Conservation (phyloP, 2,797 vertebrate species). For the Macropus fuliginosus region DNA sequence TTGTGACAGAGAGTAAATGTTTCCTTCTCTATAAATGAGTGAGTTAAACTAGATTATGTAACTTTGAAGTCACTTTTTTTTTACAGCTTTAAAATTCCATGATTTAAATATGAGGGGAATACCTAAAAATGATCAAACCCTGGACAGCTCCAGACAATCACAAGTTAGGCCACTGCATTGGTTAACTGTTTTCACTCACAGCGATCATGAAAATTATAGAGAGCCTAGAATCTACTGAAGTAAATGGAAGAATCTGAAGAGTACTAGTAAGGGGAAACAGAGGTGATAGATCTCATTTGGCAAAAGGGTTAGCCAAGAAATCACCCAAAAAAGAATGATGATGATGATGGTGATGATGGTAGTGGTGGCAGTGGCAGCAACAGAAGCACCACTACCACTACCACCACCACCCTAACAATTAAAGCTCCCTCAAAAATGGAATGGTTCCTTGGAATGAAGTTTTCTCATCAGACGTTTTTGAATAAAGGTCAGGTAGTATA, state of each 20-base stretch:
- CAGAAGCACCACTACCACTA: no score
- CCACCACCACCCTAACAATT: neutral
- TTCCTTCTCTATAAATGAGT: neutral
- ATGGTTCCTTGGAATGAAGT: neutral
- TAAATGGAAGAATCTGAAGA: neutral
- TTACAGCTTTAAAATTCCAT: neutral
- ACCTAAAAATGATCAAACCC: neutral
- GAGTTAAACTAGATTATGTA: neutral
- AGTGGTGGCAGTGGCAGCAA: no score
- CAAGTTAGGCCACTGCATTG: neutral
- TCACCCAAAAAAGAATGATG: neutral
- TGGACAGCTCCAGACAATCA: neutral
- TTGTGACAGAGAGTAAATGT: neutral
- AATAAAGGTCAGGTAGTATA: neutral
- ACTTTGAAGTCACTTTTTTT: neutral
- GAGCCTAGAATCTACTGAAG: neutral
- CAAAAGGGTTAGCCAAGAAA: neutral
- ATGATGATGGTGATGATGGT: neutral
- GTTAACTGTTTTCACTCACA: neutral
- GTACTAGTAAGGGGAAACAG: neutral
- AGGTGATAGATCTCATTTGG: neutral
- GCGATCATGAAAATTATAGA: neutral
- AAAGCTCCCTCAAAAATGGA: neutral
- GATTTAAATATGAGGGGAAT: neutral
- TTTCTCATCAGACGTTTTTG: neutral